Conservation (phyloP, 2,113 vertebrate species). For the Scophthalmus maximus region DNA sequence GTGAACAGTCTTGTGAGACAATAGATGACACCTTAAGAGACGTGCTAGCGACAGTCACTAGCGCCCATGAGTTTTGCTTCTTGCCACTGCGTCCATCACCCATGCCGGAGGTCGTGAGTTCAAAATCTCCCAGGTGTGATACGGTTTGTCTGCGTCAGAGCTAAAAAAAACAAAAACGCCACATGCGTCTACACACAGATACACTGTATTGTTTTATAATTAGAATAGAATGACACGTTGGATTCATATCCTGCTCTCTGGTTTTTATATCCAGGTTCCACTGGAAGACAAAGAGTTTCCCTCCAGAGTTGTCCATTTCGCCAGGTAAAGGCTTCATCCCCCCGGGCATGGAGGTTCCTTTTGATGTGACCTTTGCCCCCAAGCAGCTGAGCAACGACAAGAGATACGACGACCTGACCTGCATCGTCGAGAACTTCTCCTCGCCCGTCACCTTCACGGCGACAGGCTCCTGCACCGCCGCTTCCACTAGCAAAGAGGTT, state of each 20-base stretch:
- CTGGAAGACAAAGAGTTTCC: conserved; percentile 84
- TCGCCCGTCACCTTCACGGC: conserved; percentile 82
- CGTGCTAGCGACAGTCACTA: too few relatives aligned
- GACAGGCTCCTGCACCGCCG: conserved; percentile 82
- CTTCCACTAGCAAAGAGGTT: conserved; percentile 85
- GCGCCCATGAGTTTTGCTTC: too few relatives aligned
- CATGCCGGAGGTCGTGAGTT: too few relatives aligned
- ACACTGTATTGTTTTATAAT: too few relatives aligned
- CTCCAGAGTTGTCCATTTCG: conserved; percentile 84
- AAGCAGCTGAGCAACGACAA: conserved; percentile 76
- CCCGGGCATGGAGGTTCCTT: conserved; percentile 83
- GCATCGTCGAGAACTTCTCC: conserved; percentile 82
- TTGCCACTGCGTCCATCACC: too few relatives aligned
- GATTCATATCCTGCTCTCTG: background rate
- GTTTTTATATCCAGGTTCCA: conserved; percentile 80
- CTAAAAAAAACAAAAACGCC: background rate
- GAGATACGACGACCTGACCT: conserved; percentile 82
- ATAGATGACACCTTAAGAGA: too few relatives aligned
- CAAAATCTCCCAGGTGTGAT: too few relatives aligned
- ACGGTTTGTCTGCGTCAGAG: too few relatives aligned
- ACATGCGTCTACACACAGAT: background rate
- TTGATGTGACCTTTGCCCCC: conserved; percentile 85
- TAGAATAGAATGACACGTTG: background rate
- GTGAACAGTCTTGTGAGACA: too few relatives aligned
- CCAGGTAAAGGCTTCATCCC: conserved; percentile 86